Evolutionary conservation across 2,888 invertebrate genomes (phyloP).

Genomic region (Napeogenes inachia): DNA sequence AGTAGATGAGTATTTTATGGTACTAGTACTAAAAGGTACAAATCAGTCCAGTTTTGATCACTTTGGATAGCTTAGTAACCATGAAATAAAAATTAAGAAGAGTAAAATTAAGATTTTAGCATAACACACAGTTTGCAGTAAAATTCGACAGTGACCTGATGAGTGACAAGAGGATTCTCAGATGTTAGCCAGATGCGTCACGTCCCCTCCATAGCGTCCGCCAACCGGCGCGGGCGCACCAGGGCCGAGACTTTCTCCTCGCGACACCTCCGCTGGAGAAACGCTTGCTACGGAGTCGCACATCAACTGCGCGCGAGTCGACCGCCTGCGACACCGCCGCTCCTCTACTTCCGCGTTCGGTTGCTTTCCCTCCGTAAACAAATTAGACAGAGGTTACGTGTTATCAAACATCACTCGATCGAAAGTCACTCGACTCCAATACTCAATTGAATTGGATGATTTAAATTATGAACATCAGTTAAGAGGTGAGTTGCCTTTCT

Average conservation of each 20-base stretch:
- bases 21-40: too few relatives aligned
- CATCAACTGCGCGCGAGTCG: constrained; percentile 64
- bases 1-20: too few relatives aligned
- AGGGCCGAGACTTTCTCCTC: constrained; percentile 77
- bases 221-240: constrained; percentile 66
- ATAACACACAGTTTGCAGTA: neutral
- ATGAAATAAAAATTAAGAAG: too few relatives aligned
- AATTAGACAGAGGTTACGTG: constrained; percentile 53
- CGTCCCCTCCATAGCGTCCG: constrained; percentile 50
- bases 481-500: constrained; percentile 70
- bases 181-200: constrained; percentile 62
- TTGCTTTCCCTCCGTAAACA: constrained; percentile 69
- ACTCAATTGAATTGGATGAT: constrained; percentile 25
- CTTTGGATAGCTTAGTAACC: too few relatives aligned
- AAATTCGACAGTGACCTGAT: constrained; percentile 9
- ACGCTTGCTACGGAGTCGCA: constrained; percentile 61
- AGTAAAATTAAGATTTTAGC: neutral
- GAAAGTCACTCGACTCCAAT: constrained; percentile 20
- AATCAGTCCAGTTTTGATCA: too few relatives aligned
- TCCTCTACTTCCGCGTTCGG: constrained; percentile 58
- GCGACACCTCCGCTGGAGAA: constrained; percentile 69
- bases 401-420: constrained; percentile 40
- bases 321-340: constrained; percentile 53
- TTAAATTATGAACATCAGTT: constrained; percentile 37
- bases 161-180: constrained; percentile 38